These are phyloP conservation scores for Philotrypesis tridentata DNA, from an alignment of 1,140 invertebrate species.

Conservation along the genomic window DNA sequence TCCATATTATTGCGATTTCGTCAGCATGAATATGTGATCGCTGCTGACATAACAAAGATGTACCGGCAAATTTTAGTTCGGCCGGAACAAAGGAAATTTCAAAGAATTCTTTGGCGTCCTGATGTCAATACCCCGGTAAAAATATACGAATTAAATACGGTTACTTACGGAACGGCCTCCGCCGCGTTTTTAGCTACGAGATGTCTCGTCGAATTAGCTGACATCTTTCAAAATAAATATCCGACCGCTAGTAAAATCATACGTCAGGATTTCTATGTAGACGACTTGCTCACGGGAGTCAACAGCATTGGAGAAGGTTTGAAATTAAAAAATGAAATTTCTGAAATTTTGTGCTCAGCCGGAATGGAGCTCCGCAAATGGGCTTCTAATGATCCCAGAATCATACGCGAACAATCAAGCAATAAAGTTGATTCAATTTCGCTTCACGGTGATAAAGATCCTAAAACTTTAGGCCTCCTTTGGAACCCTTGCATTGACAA, in stretches of 20 bases:
- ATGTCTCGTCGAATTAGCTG: slow-evolving; percentile 19
- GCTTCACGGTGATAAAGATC: slow-evolving; percentile 36
- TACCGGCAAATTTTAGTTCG: slow-evolving; percentile 51
- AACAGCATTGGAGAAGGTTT: slow-evolving; percentile 60
- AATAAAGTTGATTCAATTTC: too few species aligned
- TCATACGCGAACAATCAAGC: not conserved
- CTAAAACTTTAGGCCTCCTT: slow-evolving; percentile 58
- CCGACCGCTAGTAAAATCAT: slow-evolving; percentile 45
- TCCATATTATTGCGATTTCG: slow-evolving; percentile 26
- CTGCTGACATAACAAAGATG: slow-evolving; percentile 56
- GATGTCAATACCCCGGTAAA: not conserved
- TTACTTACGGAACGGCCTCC: slow-evolving; percentile 34
- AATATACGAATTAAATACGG: slow-evolving; percentile 26
- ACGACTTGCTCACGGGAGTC: slow-evolving; percentile 51
- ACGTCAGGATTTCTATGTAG: slow-evolving; percentile 54
- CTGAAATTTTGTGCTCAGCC: too few species aligned
- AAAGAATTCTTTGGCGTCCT: slow-evolving; percentile 50
- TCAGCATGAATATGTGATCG: slow-evolving; percentile 50
- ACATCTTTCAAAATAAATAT: slow-evolving; percentile 13
- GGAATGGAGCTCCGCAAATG: slow-evolving; percentile 63
- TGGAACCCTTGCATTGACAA: slow-evolving; percentile 51
- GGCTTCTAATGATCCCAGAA: slow-evolving; percentile 56
- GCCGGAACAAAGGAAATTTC: slow-evolving; percentile 36
- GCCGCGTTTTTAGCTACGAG: slow-evolving; percentile 35
- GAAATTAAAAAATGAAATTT: too few species aligned